Conservation (phyloP, 2,797 vertebrate genomes). For the Sebastiscus albofasciatus region DNA sequence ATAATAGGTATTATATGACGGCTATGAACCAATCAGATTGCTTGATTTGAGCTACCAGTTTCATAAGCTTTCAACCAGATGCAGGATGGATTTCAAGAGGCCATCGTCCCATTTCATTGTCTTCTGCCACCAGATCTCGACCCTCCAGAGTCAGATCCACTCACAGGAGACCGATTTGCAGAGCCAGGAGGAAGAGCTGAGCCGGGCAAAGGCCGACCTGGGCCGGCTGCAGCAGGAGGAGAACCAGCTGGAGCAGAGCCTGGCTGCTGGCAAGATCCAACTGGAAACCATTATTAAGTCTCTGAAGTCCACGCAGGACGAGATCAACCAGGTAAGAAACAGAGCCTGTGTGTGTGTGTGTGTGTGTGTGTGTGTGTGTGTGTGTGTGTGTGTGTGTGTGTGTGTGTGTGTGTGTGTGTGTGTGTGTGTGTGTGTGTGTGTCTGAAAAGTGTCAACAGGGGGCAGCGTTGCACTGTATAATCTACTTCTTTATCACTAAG, state of each 20-base stretch:
- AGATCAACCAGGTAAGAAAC: constrained; percentile 93
- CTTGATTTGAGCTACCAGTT: too few relatives aligned
- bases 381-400: neutral
- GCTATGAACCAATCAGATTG: too few relatives aligned
- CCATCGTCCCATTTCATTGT: neutral
- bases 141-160: constrained; percentile 93
- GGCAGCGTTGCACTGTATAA: constrained; percentile 4
- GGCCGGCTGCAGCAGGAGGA: constrained; percentile 94
- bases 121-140: constrained; percentile 87
- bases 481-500: neutral
- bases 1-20: too few relatives aligned
- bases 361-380: neutral
- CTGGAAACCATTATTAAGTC: constrained; percentile 98
- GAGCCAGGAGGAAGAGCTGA: constrained; percentile 93
- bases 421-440: neutral
- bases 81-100: neutral
- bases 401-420: neutral
- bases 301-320: constrained; percentile 95
- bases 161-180: constrained; percentile 95
- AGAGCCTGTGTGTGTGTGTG: neutral
- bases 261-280: constrained; percentile 93
- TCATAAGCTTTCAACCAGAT: neutral
- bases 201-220: constrained; percentile 90
- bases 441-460: constrained; percentile 32
- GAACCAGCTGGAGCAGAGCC: constrained; percentile 93